phyloP scores from a whole-genome alignment of 2,888 invertebrate species.

The Tipula vernalis region DNA sequence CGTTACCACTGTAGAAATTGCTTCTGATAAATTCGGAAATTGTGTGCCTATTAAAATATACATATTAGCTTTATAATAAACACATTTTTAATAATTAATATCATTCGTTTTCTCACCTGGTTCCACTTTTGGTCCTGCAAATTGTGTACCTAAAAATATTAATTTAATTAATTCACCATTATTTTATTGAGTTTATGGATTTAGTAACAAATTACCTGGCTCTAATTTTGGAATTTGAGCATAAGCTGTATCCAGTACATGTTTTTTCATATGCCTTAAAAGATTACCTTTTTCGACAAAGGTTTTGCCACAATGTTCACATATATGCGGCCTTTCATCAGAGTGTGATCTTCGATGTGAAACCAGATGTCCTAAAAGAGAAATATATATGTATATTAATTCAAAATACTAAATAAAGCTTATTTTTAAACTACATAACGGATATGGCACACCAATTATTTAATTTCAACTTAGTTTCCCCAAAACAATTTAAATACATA shows the following conservation, averaged over 20 bases:
- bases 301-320: conserved; percentile 60
- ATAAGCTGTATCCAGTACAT: not conserved
- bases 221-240: not conserved
- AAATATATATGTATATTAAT: not conserved
- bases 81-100: not conserved
- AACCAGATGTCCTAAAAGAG: conserved; percentile 50
- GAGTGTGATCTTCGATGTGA: conserved; percentile 72
- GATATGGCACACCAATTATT: too few relatives aligned
- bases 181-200: not conserved
- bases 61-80: not conserved
- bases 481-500: too few relatives aligned
- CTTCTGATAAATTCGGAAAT: not conserved
- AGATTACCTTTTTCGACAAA: conserved; percentile 74
- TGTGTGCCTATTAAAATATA: not conserved
- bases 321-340: conserved; percentile 43
- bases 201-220: not conserved
- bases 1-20: not conserved
- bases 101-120: not conserved
- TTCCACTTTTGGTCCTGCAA: not conserved
- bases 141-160: not conserved
- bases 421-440: too few relatives aligned
- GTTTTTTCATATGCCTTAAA: conserved; percentile 52
- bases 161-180: not conserved
- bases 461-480: too few relatives aligned
- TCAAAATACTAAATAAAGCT: not conserved